These are phyloP conservation scores for Hyles euphorbiae DNA, from an alignment of 1,140 invertebrate genomes.

Conservation along the genomic window DNA sequence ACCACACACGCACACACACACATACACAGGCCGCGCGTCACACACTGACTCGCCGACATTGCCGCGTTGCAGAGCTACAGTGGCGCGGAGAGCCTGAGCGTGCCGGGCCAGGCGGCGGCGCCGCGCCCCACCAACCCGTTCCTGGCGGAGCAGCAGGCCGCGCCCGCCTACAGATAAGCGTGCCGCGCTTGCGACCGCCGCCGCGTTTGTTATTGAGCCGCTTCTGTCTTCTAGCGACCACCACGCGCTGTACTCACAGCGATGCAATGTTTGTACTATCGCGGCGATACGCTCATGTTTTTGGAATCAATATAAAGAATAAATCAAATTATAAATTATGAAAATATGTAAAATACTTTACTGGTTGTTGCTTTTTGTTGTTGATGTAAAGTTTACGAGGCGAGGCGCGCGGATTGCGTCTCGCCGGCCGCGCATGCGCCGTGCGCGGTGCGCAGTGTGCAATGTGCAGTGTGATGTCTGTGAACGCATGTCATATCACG, in stretches of 20 bases:
- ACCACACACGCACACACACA: background rate
- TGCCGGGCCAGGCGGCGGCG: conserved; percentile 41
- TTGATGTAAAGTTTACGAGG: background rate
- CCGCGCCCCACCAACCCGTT: conserved; percentile 47
- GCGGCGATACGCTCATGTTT: no score
- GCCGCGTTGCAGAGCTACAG: conserved; percentile 48
- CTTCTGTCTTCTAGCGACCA: no score
- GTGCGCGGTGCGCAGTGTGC: conserved; percentile 5
- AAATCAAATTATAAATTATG: no score
- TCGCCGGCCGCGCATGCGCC: background rate
- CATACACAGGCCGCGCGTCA: background rate
- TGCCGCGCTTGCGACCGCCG: conserved; percentile 4
- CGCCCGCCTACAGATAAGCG: conserved; percentile 45
- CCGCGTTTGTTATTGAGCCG: background rate
- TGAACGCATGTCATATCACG: conserved; percentile 53
- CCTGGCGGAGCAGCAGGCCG: conserved; percentile 37
- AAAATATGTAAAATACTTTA: no score
- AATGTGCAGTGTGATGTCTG: conserved; percentile 19
- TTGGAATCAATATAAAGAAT: no score
- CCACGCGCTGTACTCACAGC: no score
- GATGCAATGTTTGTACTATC: no score
- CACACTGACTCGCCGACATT: background rate
- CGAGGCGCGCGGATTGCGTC: background rate
- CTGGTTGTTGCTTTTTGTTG: no score
- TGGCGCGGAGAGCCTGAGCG: conserved; percentile 56